Base-by-base conservation (phyloP, 2,113 vertebrate species). In the Pithys albifrons region DNA sequence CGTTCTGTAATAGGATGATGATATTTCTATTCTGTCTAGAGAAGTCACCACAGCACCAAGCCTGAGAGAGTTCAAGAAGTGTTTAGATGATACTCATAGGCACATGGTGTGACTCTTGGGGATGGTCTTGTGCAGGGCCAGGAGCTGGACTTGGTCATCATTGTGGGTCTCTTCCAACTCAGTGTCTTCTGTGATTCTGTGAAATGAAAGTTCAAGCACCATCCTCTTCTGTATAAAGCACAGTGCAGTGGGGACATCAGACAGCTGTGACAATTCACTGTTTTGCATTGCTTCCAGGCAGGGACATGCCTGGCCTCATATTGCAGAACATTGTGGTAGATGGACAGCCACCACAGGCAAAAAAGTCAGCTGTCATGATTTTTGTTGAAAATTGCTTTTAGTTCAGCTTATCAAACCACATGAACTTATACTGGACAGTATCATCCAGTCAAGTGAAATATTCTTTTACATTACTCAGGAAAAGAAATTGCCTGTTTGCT, bases 261-360 rank as follows among this genome's bases (percentile, higher is more conserved):
- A 18, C 24, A 25, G 23, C 41, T 51, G 48, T 31, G 54, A 69
- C 7, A 13, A 23, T 54, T 76, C 33, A 51, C 29, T 19, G 18
- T 31, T 17, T 24, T 31, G 19, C 4, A 4, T 12, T 17, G 15
- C 35, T 23, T 49, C n/a, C 16, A 66, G 18, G 2, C 1, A 0
- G 43, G 39, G 45, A 80, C 19, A 24, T 0, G 0, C 45, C 33
- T n/a, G 39, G 31, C 6, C 28, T 31, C 28, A 1, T 31, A 31
- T 5, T 43, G 43, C 51, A 67, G 22, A 88, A 48, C 12, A 27
- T 14, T 46, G 39, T 39, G 23, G 31, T 29, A 54, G 39, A 43
- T 62, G 65, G 33, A 33, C 52, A 74, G 52, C 25, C 14, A 78
- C 22, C 0, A 1, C 3, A 72, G 28, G 27, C 41, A 75, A 58